phyloP scores from a whole-genome alignment of 2,888 invertebrate species.

The Sinotaia quadrata region DNA sequence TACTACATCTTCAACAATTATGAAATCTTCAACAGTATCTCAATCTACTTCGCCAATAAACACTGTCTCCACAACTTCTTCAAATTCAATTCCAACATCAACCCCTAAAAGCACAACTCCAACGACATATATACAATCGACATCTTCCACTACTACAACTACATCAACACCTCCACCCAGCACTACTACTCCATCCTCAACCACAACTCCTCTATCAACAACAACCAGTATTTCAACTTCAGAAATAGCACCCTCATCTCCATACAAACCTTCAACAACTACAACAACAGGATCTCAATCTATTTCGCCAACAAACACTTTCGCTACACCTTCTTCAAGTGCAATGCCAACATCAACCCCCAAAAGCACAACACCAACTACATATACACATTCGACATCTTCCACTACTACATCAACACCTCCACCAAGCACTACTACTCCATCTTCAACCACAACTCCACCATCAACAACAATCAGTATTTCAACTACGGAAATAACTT shows the following conservation, averaged over 20 bases:
- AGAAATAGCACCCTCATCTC: neutral
- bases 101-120: neutral
- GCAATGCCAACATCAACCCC: neutral
- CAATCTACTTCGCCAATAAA: neutral
- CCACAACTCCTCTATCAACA: neutral
- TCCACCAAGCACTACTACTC: neutral
- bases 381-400: neutral
- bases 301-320: neutral
- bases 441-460: conserved; percentile 6
- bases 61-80: neutral
- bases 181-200: neutral
- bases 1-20: neutral
- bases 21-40: neutral
- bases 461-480: neutral
- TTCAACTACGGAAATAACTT: neutral
- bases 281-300: neutral
- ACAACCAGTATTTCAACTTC: neutral
- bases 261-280: neutral
- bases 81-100: neutral
- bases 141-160: neutral
- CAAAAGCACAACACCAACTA: neutral
- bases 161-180: neutral
- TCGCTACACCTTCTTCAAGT: neutral
- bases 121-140: neutral
- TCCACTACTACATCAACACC: conserved; percentile 1